Evolutionary conservation across 30 jellyfish, hydroid and myxozoan genomes (phyloP), one percentile per base, ranked within the genome.

Genomic region (Hydractinia echinata): DNA sequence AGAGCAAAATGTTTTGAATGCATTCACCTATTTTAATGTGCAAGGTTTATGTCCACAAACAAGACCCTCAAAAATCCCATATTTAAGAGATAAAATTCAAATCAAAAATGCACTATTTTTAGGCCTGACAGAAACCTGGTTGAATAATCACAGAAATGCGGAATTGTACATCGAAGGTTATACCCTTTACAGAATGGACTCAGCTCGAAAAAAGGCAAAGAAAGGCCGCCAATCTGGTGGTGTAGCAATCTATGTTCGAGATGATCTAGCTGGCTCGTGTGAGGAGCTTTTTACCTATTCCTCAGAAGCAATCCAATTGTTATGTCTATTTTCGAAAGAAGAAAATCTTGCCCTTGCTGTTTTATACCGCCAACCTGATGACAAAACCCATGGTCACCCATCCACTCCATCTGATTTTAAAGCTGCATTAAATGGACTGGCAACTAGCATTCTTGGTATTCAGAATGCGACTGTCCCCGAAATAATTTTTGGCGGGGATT

Each of bases 141-240:
- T 30, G 44, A 30, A 30, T 0, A 30, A 30, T 30, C 44, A 30
- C 44, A 30, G 44, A 30, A 30, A 30, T 30, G 44, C 69, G 15
- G 69, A 58, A 58, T 58, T 58, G 69, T 16, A 58, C 15, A 58
- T 58, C 69, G 18, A 58, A 58, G 69, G 69, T 16, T 58, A 58
- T 58, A 58, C 69, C 19, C 69, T 58, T 58, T 58, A 11, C 19
- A 11, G 69, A 58, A 58, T 11, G 19, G 69, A 58, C 69, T 58
- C 69, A 58, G 69, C 69, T 11, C 69, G 3, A 11, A 58, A 11
- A 58, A 58, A n/a, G n/a, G n/a, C n/a, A n/a, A n/a, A 58, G 3
- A 58, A 16, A 58, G 69, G 69, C 69, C 15, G 69, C 1, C 69
- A 58, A 58, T 58, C 69, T n/a, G n/a, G n/a, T n/a, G n/a, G 15